Evolutionary conservation across 2,113 vertebrate species (phyloP).

Genomic region (Eulacestoma nigropectus): DNA sequence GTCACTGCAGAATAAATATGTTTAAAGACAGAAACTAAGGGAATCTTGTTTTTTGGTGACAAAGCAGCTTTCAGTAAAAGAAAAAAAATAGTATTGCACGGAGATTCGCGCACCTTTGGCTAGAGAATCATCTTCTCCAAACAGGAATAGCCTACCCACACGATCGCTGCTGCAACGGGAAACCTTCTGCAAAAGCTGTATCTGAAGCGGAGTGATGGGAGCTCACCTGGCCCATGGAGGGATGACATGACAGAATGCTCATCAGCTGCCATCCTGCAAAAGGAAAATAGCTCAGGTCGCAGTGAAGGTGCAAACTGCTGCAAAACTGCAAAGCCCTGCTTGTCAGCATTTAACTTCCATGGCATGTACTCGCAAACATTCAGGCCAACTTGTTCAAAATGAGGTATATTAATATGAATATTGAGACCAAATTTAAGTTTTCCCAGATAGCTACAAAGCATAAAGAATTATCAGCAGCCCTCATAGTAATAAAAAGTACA

Average conservation of each 20-base stretch:
- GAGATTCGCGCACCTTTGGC: neutral
- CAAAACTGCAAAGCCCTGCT: neutral
- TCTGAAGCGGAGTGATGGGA: neutral
- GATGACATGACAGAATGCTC: neutral
- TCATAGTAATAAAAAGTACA: neutral
- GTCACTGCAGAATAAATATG: neutral
- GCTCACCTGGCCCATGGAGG: neutral
- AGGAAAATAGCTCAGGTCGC: neutral
- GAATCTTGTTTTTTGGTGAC: neutral
- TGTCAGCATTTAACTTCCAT: neutral
- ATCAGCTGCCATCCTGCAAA: neutral
- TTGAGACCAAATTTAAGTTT: neutral
- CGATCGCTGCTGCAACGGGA: neutral
- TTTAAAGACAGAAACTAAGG: neutral
- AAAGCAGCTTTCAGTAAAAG: neutral
- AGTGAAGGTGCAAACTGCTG: neutral
- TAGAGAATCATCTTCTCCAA: neutral
- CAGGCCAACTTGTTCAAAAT: neutral
- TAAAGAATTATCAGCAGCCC: neutral
- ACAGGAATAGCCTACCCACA: neutral
- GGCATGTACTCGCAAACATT: neutral
- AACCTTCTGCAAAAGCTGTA: neutral
- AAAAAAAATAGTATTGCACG: fast-evolving
- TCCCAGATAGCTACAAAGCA: neutral
- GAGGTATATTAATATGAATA: neutral